Evolutionary conservation across 2,888 invertebrate species (phyloP), one percentile per base, ranked within the genome.

Genomic region (Nyleta sp.): DNA sequence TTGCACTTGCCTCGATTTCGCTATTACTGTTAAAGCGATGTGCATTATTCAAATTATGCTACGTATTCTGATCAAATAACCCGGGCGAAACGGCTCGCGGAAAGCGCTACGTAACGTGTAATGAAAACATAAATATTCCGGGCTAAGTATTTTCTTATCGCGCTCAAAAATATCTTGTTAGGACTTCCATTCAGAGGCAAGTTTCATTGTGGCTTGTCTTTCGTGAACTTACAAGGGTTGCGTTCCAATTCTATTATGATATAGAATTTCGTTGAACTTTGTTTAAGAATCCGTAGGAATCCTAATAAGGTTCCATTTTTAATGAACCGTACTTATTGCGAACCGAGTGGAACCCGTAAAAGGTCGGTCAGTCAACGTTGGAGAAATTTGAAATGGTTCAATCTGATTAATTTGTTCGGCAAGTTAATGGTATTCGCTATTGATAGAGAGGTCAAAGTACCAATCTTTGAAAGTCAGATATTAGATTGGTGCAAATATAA

Each of bases 31-130:
- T 65, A 65, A 52, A 64, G 40, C 13, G 44, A 31, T 18, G 38
- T 42, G 18, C 20, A 65, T 65, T 65, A 65, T 53, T 52, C 44
- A 42, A 40, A 53, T 44, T 65, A 53, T 53, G 53, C 13, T 33
- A 33, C 17, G 42, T 50, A 40, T 42, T 40, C 50, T 52, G n/a
- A 40, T 40, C 40, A 40, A 64, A 64, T 52, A 64, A 64, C 31
- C 40, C 11, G 2, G 15, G 0, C 3, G 22, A 35, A 40, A 11
- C 17, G 31, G 62, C 50, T 50, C 35, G 24, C 62, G 17, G 10
- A n/a, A 17, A 35, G 22, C 28, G 1, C 15, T 1, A 4, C 13
- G 13, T 17, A 1, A 42, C 2, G 10, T 17, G 11, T 48, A 48
- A 48, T 50, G 62, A 48, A 48, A 62, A 48, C 24, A 48, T 48